Conservation (phyloP, 2,888 invertebrate species). For the Anorthoa munda region DNA sequence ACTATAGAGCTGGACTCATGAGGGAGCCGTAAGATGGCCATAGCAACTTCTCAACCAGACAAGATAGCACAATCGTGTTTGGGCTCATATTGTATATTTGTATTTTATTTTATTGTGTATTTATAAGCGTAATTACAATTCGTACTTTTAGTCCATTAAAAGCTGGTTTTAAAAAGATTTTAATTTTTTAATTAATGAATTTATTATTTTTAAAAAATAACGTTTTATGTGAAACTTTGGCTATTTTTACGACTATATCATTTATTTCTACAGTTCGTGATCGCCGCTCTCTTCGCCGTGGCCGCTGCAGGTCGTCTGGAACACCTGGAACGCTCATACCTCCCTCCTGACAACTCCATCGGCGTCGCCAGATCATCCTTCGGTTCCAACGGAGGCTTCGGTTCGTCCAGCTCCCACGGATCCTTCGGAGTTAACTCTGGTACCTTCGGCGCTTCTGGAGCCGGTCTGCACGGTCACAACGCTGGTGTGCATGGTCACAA, state of each 20-base stretch:
- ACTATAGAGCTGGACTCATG: too few species aligned
- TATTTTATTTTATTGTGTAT: too few species aligned
- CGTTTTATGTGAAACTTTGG: too few species aligned
- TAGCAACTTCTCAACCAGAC: too few species aligned
- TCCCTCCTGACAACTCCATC: constrained; percentile 75
- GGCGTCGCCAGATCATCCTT: constrained; percentile 11
- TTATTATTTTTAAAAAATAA: too few species aligned
- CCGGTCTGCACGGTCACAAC: constrained; percentile 1
- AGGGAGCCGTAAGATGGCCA: too few species aligned
- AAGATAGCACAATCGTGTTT: too few species aligned
- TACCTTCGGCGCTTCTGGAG: constrained; percentile 52
- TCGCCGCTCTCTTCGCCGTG: constrained; percentile 81
- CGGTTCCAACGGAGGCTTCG: constrained; percentile 50
- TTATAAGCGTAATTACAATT: too few species aligned
- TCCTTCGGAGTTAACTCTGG: constrained; percentile 51
- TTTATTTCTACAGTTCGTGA: constrained; percentile 76
- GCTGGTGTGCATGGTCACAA: background rate
- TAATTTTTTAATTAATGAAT: too few species aligned
- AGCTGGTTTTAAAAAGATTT: too few species aligned
- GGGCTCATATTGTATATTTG: too few species aligned
- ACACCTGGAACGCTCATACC: constrained; percentile 84
- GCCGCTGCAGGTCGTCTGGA: constrained; percentile 84
- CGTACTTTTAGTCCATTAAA: too few species aligned
- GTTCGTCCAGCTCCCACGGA: constrained; percentile 58
- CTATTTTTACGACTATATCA: background rate